phyloP scores from a whole-genome alignment of 2,888 invertebrate genomes.

The Mythimna pallens region DNA sequence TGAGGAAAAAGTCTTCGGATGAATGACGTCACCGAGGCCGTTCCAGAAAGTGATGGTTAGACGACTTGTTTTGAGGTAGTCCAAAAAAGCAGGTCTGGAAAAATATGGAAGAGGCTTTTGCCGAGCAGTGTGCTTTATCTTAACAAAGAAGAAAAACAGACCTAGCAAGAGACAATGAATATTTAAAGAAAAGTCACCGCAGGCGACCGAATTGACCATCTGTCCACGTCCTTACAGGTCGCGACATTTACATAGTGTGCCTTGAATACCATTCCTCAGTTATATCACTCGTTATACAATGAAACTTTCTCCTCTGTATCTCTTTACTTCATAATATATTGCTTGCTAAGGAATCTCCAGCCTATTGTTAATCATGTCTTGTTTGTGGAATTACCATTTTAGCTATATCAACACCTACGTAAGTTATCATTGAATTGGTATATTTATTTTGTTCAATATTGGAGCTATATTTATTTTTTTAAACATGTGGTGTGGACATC shows the following conservation, averaged over 20 bases:
- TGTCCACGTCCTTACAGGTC: constrained; percentile 57
- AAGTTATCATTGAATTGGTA: not conserved
- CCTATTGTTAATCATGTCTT: constrained; percentile 37
- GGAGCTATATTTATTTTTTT: not conserved
- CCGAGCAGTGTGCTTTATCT: no score
- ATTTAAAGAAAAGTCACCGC: no score
- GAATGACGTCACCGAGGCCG: not conserved
- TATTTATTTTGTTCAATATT: not conserved
- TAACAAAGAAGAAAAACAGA: no score
- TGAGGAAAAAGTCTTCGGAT: not conserved
- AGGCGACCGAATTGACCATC: constrained; percentile 6
- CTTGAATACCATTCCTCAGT: constrained; percentile 61
- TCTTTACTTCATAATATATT: constrained; percentile 47
- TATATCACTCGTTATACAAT: constrained; percentile 69
- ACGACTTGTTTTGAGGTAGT: not conserved
- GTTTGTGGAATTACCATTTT: constrained; percentile 9
- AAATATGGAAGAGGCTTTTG: no score
- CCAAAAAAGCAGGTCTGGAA: not conserved
- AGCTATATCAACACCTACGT: not conserved
- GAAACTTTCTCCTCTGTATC: constrained; percentile 63
- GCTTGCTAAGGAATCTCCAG: constrained; percentile 3
- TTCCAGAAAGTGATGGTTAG: not conserved
- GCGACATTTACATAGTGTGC: constrained; percentile 54
- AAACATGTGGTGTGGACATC: not conserved
- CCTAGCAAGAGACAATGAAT: no score